Base-by-base conservation (phyloP, 2,888 invertebrate genomes). In the Polyploca ridens region DNA sequence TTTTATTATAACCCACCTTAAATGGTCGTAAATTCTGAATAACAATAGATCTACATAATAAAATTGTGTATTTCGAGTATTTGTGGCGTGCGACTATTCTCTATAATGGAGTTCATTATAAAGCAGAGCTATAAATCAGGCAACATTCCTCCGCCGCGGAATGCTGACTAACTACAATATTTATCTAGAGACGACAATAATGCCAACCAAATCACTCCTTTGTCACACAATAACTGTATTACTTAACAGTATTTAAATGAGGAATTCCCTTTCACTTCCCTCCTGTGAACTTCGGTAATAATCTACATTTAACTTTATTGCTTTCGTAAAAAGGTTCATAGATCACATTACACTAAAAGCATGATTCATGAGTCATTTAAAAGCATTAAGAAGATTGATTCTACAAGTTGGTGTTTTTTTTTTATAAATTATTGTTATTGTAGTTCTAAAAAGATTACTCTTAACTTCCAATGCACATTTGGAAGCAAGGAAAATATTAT, bases 121-220 rank as follows among this genome's bases (percentile, higher is more conserved):
- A 33, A 58, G 44, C 16, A 33, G 60, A 57, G 66, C 63, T 33
- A 71, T 71, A 73, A 74, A 73, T 76, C 73, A 66, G 61, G 63
- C 64, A 62, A 66, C 76, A 79, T 76, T 77, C 74, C 73, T 54
- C 33, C 44, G 61, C 27, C 38, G 10, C 44, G 72, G 68, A 68
- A 69, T 69, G 68, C 49, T 27, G 64, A 64, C 65, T 58, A 61
- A 62, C 66, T 35, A 58, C 60, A 58, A 44, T 62, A 35, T 65
- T 67, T 65, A 66, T 66, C 65, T 66, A 63, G 33, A 64, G 57
- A 41, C 61, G 27, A 58, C 62, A 66, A 69, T 71, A 67, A 68
- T 66, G 16, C n/a, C 38, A 41, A 54, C 54, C 54, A 19, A 61
- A 61, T 61, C 19, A 61, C 44, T 61, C 11, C 19, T 60, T 44